Evolutionary conservation across 2,888 invertebrate genomes (phyloP).

Genomic region (Lepetodrilus schrolli): DNA sequence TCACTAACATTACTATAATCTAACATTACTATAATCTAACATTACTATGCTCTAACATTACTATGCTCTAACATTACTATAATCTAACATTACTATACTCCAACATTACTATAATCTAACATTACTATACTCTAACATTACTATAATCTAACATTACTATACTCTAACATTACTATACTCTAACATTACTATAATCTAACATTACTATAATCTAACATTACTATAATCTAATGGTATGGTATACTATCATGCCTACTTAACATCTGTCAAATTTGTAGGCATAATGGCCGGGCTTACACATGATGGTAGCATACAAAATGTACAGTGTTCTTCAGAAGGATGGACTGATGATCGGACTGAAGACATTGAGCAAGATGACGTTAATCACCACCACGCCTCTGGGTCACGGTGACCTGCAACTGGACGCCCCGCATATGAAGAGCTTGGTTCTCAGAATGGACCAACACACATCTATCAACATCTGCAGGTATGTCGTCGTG

Average conservation of each 20-base stretch:
- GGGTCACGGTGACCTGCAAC: constrained; percentile 40
- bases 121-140: no score
- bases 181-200: no score
- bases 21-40: no score
- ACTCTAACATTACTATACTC: no score
- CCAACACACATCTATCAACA: neutral
- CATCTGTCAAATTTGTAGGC: neutral
- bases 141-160: no score
- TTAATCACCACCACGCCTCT: constrained; percentile 46
- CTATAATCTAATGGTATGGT: no score
- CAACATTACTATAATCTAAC: no score
- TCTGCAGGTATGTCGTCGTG: neutral
- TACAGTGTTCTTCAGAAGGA: constrained; percentile 47
- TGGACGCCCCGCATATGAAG: constrained; percentile 54
- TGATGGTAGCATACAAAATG: constrained; percentile 48
- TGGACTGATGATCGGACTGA: constrained; percentile 47
- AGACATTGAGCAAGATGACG: constrained; percentile 49
- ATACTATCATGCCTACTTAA: neutral
- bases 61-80: no score
- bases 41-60: no score
- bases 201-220: no score
- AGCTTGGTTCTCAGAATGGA: constrained; percentile 40
- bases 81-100: no score
- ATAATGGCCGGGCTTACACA: neutral
- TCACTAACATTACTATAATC: no score